Evolutionary conservation across 2,113 vertebrate species (phyloP).

Genomic region (Nycticorax nycticorax): DNA sequence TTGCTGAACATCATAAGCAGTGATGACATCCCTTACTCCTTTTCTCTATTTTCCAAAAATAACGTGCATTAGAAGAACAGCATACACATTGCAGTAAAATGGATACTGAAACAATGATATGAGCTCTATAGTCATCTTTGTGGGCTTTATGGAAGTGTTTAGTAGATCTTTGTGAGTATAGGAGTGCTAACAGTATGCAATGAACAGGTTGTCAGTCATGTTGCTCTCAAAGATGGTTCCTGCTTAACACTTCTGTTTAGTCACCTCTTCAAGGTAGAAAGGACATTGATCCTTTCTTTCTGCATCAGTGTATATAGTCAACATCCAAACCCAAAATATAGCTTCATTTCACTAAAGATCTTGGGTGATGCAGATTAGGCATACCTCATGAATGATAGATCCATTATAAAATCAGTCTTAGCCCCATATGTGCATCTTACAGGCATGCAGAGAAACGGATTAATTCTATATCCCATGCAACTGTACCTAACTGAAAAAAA

Average conservation of each 20-base stretch:
- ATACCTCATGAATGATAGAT: background rate
- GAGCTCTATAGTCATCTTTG: background rate
- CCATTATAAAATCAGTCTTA: background rate
- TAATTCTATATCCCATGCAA: rapidly evolving
- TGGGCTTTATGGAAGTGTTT: background rate
- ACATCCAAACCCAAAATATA: background rate
- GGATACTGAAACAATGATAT: background rate
- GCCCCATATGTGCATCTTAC: background rate
- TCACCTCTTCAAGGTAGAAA: background rate
- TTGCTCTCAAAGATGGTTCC: background rate
- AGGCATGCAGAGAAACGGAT: background rate
- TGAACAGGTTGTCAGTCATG: rapidly evolving
- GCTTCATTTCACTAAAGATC: background rate
- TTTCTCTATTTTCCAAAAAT: background rate
- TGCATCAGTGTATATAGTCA: background rate
- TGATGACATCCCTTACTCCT: background rate
- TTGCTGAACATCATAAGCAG: background rate
- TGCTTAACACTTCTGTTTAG: background rate
- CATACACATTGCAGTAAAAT: rapidly evolving
- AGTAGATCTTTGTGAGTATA: background rate
- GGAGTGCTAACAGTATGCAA: background rate
- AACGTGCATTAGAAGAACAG: background rate
- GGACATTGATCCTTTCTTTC: background rate
- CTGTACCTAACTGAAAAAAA: background rate
- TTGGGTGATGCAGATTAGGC: background rate